These are phyloP conservation scores for Apeira syringaria DNA, from an alignment of 2,888 invertebrate species.

Conservation along the genomic window DNA sequence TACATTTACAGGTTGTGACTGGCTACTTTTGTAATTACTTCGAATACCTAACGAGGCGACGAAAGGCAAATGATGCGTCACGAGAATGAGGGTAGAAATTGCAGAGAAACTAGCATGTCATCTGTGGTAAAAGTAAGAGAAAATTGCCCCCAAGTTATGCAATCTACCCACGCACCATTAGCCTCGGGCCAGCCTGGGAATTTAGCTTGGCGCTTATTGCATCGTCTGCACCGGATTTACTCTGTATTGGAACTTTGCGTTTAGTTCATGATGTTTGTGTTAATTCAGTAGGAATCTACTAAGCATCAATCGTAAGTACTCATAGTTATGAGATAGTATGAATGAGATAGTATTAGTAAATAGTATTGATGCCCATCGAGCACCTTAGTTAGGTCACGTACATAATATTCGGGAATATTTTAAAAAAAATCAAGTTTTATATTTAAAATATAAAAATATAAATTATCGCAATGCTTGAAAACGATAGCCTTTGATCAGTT, in stretches of 20 bases:
- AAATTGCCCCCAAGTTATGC: constrained; percentile 77
- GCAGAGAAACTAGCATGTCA: background rate
- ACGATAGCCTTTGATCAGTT: no score
- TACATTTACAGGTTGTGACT: constrained; percentile 49
- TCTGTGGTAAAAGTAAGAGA: constrained; percentile 47
- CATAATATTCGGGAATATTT: no score
- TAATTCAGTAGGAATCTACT: no score
- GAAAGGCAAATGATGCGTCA: constrained; percentile 64
- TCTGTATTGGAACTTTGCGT: constrained; percentile 28
- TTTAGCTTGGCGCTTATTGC: constrained; percentile 62
- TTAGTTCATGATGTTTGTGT: no score
- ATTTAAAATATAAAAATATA: no score
- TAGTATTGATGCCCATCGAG: no score
- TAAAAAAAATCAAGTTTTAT: no score
- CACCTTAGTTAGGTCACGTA: no score
- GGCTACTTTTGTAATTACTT: constrained; percentile 56
- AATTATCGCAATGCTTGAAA: no score
- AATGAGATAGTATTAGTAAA: no score
- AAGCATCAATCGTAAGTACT: no score
- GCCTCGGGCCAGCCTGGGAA: constrained; percentile 52
- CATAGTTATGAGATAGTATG: no score
- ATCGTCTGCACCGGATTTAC: constrained; percentile 54
- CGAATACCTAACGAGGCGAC: constrained; percentile 52
- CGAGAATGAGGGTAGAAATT: constrained; percentile 42
- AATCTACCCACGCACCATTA: constrained; percentile 72